Evolutionary conservation across 1,140 invertebrate species (phyloP), one percentile per base, ranked within the genome.

Genomic region (Rhopalosiphum padi): DNA sequence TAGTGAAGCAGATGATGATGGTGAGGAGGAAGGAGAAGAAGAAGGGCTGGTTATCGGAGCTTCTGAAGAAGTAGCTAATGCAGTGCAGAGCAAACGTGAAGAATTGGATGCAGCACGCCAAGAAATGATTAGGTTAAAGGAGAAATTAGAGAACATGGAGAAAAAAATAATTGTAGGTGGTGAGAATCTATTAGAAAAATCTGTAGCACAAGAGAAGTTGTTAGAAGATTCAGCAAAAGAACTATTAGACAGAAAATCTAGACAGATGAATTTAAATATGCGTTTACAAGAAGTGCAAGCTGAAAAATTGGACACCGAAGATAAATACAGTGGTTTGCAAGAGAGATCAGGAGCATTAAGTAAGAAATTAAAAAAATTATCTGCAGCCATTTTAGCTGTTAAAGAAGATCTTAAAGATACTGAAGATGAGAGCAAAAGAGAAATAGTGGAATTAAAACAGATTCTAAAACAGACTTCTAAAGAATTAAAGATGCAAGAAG

Each of bases 151-250:
- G 94, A 97, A 97, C 41, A 96, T 99, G 88, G 98, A 99, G 95
- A 98, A 98, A 93, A 99, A 99, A 95, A 99, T 99, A 91, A 96
- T 99, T 41, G 98, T 99, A 21, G 99, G 99, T 2, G 99, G 99
- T 18, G 99, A 99, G 95, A 99, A 99, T 96, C 96, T 99, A 21
- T 96, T 99, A 93, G 99, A 99, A 95, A 99, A 99, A 95, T 99
- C 99, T 0, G 98, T 99, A 95, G 97, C 98, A 21, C 99, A 99
- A 95, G 98, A 99, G 94, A 96, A 97, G 93, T 95, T 99, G 43
- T 96, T 99, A 30, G 98, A 98, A 94, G 98, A 98, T 94, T 98
- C 98, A 6, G 97, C 98, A n/a, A 96, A 96, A 53, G 99, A 99
- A 95, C 95, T 99, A 86, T 98, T 99, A 94, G 96, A 97, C 94